Percentiles rank a stretch among this genome's conserved stretches.
phyloP scores from a whole-genome alignment of 1,140 invertebrate genomes.

The Heliconius congener region DNA sequence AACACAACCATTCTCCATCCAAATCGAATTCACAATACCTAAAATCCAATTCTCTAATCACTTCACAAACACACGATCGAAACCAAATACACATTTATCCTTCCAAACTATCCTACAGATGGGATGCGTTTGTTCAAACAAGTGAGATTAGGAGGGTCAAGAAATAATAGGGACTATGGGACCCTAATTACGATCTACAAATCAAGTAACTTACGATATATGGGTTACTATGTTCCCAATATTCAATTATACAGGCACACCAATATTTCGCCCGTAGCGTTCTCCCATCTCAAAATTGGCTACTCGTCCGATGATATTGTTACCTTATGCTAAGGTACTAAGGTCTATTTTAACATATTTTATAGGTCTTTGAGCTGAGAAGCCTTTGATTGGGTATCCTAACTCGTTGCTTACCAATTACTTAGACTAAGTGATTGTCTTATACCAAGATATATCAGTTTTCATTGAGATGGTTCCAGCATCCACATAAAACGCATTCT shows the following conservation, averaged over 20 bases:
- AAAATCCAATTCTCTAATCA: neutral
- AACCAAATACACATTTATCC: conserved; percentile 5
- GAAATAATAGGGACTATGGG: conserved; percentile 32
- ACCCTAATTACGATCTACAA: conserved; percentile 43
- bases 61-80: neutral
- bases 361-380: conserved; percentile 41
- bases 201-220: conserved; percentile 50
- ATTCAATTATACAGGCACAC: conserved; percentile 70
- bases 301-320: conserved; percentile 36
- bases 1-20: too few species aligned
- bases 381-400: conserved; percentile 64
- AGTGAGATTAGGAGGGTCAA: conserved; percentile 32
- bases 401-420: conserved; percentile 66
- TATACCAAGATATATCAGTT: conserved; percentile 35
- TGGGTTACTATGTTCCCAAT: conserved; percentile 58
- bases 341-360: conserved; percentile 12
- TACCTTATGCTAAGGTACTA: neutral
- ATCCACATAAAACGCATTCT: neutral
- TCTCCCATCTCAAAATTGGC: conserved; percentile 62
- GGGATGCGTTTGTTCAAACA: conserved; percentile 21
- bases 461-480: conserved; percentile 4
- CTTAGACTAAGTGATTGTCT: conserved; percentile 71
- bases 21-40: neutral
- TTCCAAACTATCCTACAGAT: conserved; percentile 5
- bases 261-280: conserved; percentile 62